Evolutionary conservation across 1,140 invertebrate genomes (phyloP), one percentile per base, ranked within the genome.

Genomic region (Drosophila paulistorum): DNA sequence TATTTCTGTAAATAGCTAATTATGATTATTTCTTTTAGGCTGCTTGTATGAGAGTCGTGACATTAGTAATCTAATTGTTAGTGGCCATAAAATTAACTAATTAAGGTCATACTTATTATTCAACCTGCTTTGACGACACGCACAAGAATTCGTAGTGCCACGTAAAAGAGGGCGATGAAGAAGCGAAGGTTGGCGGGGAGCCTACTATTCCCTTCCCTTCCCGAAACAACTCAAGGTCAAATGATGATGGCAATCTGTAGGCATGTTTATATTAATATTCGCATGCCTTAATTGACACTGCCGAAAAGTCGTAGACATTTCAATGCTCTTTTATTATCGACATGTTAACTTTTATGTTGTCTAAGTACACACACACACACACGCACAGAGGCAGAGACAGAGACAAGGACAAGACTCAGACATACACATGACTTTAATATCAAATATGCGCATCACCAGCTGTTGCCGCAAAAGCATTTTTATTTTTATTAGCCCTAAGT

Each of bases 81-180:
- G 80, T 78, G 74, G 77, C 84, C 80, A 89, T 89, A 84, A 89
- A 89, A 89, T 89, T 89, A 89, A 87, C 84, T 89, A 89, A 89
- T 89, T 87, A 84, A 77, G 83, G 83, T 86, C 79, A 81, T 79
- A 86, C 79, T 86, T 86, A 83, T 77, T 86, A 86, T 86, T 79
- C 76, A 83, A 86, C 81, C 74, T 55, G 64, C 55, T 78, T 71
- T 71, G 60, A 35, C 61, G 13, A 74, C 80, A 89, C 84, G 77
- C 84, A 71, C 75, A 20, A 58, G 9, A 11, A 11, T 51, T 11
- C 3, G 10, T 37, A 51, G 9, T 23, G 9, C 45, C 45, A 51
- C 45, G 45, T 2, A 23, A 51, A 51, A 51, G 17, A 45, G 42
- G 17, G 7, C 7, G n/a, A 7, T 14, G 14, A 48, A 54, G 72